phyloP scores from a whole-genome alignment of 2,113 vertebrate species.

The Protomyctophum bolini region DNA sequence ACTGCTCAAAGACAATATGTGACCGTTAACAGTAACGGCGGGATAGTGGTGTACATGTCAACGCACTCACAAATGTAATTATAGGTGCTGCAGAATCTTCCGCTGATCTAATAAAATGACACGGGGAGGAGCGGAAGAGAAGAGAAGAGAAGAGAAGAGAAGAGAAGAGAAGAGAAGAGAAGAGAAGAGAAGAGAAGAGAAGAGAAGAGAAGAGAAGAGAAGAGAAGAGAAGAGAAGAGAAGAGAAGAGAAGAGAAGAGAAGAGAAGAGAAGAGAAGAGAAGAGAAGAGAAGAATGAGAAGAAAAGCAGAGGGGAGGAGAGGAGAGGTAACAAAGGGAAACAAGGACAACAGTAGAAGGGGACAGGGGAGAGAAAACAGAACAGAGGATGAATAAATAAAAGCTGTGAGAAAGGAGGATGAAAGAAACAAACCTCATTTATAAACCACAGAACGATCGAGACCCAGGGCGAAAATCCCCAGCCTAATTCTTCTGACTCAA shows the following conservation, averaged over 20 bases:
- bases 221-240: background rate
- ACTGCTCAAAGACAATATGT: conserved; percentile 2
- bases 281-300: background rate
- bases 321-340: background rate
- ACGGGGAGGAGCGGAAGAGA: background rate
- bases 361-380: background rate
- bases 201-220: background rate
- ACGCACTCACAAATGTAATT: conserved; percentile 16
- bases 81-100: background rate
- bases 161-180: too few species aligned
- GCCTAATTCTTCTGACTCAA: conserved; percentile 46
- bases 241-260: background rate
- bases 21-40: conserved; percentile 18
- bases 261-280: background rate
- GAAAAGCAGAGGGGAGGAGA: background rate
- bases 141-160: background rate
- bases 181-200: background rate
- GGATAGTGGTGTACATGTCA: conserved; percentile 7
- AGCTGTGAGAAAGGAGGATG: background rate
- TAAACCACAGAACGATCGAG: conserved; percentile 43
- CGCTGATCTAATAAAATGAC: conserved; percentile 14
- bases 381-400: background rate
- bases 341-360: background rate
- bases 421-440: conserved; percentile 41
- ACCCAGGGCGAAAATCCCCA: conserved; percentile 46